A percentile compares a stretch with the other conserved stretches of the same genome.
phyloP scores from a whole-genome alignment of 2,797 vertebrate genomes.

The Sebastes vulpes region DNA sequence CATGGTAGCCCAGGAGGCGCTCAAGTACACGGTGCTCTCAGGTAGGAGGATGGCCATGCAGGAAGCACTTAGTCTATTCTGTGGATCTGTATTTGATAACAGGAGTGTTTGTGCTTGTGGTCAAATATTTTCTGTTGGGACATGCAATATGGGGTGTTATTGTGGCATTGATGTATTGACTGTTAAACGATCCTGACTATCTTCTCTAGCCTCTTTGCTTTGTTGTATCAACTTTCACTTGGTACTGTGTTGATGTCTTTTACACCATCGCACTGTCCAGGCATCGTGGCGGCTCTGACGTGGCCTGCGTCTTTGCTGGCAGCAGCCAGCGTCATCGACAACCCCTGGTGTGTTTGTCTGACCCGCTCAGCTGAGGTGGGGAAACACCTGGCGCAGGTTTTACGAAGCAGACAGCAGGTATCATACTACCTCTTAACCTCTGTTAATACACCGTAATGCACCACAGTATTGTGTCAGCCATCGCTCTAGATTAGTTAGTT shows the following conservation, averaged over 20 bases:
- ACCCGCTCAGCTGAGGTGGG: conserved; percentile 95
- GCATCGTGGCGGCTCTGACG: conserved; percentile 92
- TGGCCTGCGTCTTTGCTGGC: conserved; percentile 94
- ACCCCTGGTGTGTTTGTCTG: conserved; percentile 97
- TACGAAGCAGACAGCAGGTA: conserved; percentile 95
- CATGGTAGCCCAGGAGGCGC: conserved; percentile 95
- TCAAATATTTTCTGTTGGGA: background rate
- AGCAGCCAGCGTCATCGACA: conserved; percentile 93
- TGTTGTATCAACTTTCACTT: background rate
- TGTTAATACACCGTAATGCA: background rate
- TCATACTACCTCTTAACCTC: background rate
- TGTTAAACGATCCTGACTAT: background rate
- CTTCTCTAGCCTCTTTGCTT: background rate
- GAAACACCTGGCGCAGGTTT: conserved; percentile 94
- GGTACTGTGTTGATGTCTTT: background rate
- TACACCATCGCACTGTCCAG: conserved; percentile 67
- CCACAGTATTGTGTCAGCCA: background rate
- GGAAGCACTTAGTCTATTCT: background rate
- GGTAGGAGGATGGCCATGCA: conserved; percentile 79
- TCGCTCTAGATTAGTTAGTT: background rate
- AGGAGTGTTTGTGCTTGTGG: background rate
- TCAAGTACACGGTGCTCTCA: conserved; percentile 95
- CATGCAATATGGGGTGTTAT: background rate
- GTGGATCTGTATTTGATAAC: background rate
- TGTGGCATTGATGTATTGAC: background rate